Base-by-base conservation (phyloP, 2,888 invertebrate genomes). In the Epistrophe grossulariae region DNA sequence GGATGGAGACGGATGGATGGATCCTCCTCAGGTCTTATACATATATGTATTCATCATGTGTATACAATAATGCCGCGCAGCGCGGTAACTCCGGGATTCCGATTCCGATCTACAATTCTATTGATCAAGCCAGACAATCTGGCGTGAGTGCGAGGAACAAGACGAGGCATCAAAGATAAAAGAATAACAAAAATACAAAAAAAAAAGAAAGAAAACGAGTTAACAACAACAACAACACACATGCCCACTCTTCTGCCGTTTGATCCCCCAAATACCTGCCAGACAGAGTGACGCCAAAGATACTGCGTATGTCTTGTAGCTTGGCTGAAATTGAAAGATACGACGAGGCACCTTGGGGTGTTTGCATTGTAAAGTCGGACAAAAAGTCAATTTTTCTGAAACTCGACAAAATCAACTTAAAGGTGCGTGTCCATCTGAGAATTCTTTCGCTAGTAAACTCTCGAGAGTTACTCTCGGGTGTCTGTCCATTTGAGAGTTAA, bases 201-300 rank as follows among this genome's bases (percentile, higher is more conserved):
- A n/a, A n/a, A n/a, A n/a, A n/a, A n/a, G n/a, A 35, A 38, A 6
- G 55, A 66, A 28, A 66, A 72, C 35, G 45, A 72, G 66, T 55
- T 77, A 78, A 73, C 76, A 68, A 68, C 62, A 68, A 68, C 62
- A 73, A 84, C 71, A 68, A 77, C 57, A 70, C 77, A 43, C 57
- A 62, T 55, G 76, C 50, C 74, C 68, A 77, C 45, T 80, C 80
- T 48, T 77, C 80, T 24, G 76, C 79, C 83, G 83, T 82, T 87
- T 83, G 83, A 83, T 87, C 87, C 74, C 74, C 87, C 60, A 76
- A 87, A 87, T 87, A 87, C 87, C 83, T 87, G 87, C 87, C 87
- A 87, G 87, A 87, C 87, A 87, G 87, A 87, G 83, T 87, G 87
- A 87, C 87, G 87, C 87, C 87, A 83, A 87, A 87, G 87, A 83